Percentiles rank a stretch among this genome's conserved stretches.
Conservation (phyloP, 2,113 vertebrate genomes). For the Clarias macrocephalus region DNA sequence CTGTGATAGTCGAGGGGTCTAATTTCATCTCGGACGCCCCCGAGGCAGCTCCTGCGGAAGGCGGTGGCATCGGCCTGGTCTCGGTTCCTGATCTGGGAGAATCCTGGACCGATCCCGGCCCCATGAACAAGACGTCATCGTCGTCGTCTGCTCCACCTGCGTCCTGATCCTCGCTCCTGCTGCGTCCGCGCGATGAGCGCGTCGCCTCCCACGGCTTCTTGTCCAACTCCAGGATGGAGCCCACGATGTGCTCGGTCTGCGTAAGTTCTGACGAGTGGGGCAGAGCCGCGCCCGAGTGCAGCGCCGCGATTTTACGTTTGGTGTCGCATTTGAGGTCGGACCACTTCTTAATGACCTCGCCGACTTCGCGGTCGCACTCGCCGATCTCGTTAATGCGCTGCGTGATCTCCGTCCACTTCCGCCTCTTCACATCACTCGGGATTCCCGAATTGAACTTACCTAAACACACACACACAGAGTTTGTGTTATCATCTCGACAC, state of each 20-base stretch:
- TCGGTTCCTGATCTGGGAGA: slow-evolving; percentile 67
- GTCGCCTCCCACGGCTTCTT: slow-evolving; percentile 54
- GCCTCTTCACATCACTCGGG: slow-evolving; percentile 70
- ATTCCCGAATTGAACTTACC: slow-evolving; percentile 77
- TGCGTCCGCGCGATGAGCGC: slow-evolving; percentile 12
- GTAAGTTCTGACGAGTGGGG: slow-evolving; percentile 67
- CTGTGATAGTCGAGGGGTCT: slow-evolving; percentile 26
- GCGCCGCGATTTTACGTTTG: slow-evolving; percentile 73
- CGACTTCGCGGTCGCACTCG: slow-evolving; percentile 75
- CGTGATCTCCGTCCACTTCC: slow-evolving; percentile 76
- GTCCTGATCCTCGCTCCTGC: slow-evolving; percentile 60
- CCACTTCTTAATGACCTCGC: slow-evolving; percentile 80
- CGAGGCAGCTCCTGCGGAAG: slow-evolving; percentile 49
- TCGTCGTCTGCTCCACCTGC: slow-evolving; percentile 67
- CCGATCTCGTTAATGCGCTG: slow-evolving; percentile 77
- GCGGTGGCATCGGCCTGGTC: slow-evolving; percentile 54
- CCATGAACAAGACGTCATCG: slow-evolving; percentile 65
- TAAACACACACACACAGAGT: slow-evolving; percentile 39
- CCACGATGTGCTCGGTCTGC: slow-evolving; percentile 72
- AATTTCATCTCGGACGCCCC: slow-evolving; percentile 18
- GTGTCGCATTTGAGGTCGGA: slow-evolving; percentile 79
- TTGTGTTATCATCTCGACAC: neutral
- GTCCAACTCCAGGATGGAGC: slow-evolving; percentile 75
- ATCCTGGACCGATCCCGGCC: slow-evolving; percentile 55
- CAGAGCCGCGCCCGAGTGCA: slow-evolving; percentile 65